phyloP scores from a whole-genome alignment of 2,113 vertebrate species.

The Perca flavescens region DNA sequence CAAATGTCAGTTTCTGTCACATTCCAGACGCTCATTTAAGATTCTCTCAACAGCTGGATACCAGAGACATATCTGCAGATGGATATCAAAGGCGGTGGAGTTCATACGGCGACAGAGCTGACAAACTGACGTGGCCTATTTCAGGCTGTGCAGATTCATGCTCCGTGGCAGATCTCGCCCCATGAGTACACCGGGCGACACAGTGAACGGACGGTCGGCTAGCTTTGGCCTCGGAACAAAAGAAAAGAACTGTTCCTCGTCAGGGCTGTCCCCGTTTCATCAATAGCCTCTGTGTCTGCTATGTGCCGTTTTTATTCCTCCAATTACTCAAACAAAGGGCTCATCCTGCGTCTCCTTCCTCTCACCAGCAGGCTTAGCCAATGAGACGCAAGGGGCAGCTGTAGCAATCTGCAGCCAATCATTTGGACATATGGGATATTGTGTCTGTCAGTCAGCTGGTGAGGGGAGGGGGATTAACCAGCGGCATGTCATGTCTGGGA shows the following conservation, averaged over 20 bases:
- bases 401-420: slow-evolving; percentile 26
- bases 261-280: slow-evolving; percentile 59
- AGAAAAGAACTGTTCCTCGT: slow-evolving; percentile 44
- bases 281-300: slow-evolving; percentile 62
- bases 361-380: slow-evolving; percentile 12
- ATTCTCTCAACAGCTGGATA: slow-evolving; percentile 13
- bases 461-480: slow-evolving; percentile 14
- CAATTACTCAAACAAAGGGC: slow-evolving; percentile 64
- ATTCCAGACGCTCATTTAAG: neutral
- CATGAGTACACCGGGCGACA: neutral
- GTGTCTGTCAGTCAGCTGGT: slow-evolving; percentile 16
- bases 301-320: slow-evolving; percentile 43
- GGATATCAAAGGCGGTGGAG: slow-evolving; percentile 10
- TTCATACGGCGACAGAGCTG: slow-evolving; percentile 10
- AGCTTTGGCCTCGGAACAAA: slow-evolving; percentile 43
- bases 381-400: slow-evolving; percentile 19
- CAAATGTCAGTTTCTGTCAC: neutral
- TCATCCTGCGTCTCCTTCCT: slow-evolving; percentile 38
- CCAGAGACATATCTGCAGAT: slow-evolving; percentile 17
- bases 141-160: slow-evolving; percentile 43
- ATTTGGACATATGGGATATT: slow-evolving; percentile 36
- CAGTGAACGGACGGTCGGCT: slow-evolving; percentile 21
- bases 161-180: slow-evolving; percentile 11
- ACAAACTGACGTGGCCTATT: slow-evolving; percentile 30
- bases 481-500: neutral